Percentiles rank a stretch among this genome's conserved stretches.
These are phyloP conservation scores for Nesogale talazaci DNA, from an alignment of 2,113 vertebrate species.

Conservation along the genomic window DNA sequence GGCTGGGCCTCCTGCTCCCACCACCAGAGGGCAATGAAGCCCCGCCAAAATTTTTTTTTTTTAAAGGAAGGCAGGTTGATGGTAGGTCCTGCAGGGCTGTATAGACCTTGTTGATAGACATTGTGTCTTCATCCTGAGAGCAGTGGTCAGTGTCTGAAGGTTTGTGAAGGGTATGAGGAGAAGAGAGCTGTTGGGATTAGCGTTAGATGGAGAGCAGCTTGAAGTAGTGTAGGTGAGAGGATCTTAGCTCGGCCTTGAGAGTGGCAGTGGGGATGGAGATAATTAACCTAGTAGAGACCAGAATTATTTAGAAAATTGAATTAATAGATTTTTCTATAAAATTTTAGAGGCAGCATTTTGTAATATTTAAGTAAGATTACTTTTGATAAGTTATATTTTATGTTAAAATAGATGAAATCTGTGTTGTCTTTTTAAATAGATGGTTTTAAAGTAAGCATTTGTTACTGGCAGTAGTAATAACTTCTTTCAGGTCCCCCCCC, in stretches of 20 bases:
- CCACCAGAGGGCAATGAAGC: no score
- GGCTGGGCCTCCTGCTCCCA: no score
- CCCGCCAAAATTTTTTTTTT: no score
- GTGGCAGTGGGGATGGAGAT: background rate
- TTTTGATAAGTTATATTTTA: slow-evolving; percentile 23
- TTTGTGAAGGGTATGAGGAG: background rate
- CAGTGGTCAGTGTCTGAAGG: background rate
- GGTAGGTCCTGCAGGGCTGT: background rate
- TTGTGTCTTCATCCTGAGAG: background rate
- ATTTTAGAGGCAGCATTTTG: background rate
- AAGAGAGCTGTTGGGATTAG: background rate
- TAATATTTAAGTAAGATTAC: background rate
- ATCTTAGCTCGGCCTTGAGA: background rate
- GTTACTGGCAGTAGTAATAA: background rate
- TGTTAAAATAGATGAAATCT: slow-evolving; percentile 27
- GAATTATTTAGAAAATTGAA: slow-evolving; percentile 34
- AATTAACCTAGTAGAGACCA: background rate
- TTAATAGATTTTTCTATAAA: background rate
- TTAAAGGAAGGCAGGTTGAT: background rate
- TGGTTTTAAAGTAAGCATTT: slow-evolving; percentile 17
- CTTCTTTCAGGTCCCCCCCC: background rate
- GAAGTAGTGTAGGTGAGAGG: background rate
- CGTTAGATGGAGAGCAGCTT: background rate
- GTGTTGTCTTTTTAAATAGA: no score
- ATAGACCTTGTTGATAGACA: background rate